Conservation (phyloP, 2,888 invertebrate genomes). For the Eristalis pertinax region DNA sequence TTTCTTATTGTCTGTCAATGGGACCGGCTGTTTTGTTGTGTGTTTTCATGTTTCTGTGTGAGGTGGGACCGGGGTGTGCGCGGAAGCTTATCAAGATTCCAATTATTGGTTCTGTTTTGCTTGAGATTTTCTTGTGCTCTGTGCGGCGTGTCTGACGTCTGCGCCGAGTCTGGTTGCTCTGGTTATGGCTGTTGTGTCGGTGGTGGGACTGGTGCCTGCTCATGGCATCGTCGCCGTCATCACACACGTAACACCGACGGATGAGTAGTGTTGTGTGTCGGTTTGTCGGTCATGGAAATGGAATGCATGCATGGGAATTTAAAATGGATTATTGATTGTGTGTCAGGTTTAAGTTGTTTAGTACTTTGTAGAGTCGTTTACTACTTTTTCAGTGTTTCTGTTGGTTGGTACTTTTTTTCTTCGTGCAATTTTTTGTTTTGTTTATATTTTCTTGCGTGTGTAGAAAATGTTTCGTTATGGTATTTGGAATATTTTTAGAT, state of each 20-base stretch:
- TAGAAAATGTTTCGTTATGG: neutral
- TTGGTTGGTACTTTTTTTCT: neutral
- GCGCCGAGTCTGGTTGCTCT: conserved; percentile 71
- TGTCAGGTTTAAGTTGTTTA: conserved; percentile 67
- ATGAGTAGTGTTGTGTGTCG: conserved; percentile 64
- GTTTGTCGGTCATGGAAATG: conserved; percentile 72
- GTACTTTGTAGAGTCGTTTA: conserved; percentile 32
- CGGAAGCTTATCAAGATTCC: conserved; percentile 67
- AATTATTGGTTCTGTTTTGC: conserved; percentile 71
- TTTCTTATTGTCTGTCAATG: conserved; percentile 22
- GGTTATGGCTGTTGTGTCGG: conserved; percentile 43
- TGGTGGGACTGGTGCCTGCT: conserved; percentile 51
- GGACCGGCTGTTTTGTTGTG: conserved; percentile 37
- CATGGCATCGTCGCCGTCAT: conserved; percentile 54
- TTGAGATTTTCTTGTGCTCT: conserved; percentile 60
- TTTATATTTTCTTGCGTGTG: neutral
- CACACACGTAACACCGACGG: conserved; percentile 68
- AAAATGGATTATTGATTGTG: conserved; percentile 71
- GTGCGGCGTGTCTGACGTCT: conserved; percentile 63
- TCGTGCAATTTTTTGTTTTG: conserved; percentile 8
- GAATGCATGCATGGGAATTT: conserved; percentile 72
- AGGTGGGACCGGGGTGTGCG: conserved; percentile 16
- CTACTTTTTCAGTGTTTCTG: conserved; percentile 13
- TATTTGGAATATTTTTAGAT: neutral
- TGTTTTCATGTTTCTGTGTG: neutral